A percentile compares a stretch with the other conserved stretches of the same genome.
These are phyloP conservation scores for Petrocephalus zakoni DNA, from an alignment of 2,113 vertebrate genomes.

Conservation along the genomic window DNA sequence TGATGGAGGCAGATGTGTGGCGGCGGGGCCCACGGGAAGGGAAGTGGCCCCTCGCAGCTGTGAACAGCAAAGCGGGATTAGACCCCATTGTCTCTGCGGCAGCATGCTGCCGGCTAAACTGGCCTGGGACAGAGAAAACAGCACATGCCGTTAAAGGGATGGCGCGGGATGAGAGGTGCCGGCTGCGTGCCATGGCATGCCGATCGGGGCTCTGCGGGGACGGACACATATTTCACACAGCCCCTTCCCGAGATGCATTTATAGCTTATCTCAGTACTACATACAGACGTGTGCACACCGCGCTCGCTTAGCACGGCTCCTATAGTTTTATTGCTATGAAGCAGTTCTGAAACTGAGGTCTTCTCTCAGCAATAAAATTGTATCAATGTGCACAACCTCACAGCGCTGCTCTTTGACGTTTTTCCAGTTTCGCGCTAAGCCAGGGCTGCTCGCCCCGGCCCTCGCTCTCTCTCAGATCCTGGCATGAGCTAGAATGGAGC, in stretches of 20 bases:
- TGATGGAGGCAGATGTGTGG: constrained; percentile 8
- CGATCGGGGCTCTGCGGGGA: background rate
- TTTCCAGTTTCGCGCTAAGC: too few relatives aligned
- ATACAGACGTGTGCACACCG: background rate
- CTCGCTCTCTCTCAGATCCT: too few relatives aligned
- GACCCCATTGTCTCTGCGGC: background rate
- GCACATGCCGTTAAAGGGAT: background rate
- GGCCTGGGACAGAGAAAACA: constrained; percentile 11
- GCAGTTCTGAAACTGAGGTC: background rate
- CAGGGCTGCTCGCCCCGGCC: too few relatives aligned
- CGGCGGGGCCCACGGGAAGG: background rate
- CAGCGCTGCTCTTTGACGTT: background rate
- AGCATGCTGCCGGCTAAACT: background rate
- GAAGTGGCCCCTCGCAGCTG: background rate
- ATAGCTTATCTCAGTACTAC: background rate
- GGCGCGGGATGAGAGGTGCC: background rate
- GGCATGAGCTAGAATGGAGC: too few relatives aligned
- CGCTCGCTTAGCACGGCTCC: background rate
- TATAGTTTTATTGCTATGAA: background rate
- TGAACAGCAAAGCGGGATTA: constrained; percentile 1
- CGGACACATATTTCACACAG: background rate
- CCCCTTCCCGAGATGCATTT: background rate
- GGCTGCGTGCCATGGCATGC: background rate
- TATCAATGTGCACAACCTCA: background rate
- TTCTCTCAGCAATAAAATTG: background rate